phyloP scores from a whole-genome alignment of 2,797 vertebrate species.

The Tarsius wallacei region DNA sequence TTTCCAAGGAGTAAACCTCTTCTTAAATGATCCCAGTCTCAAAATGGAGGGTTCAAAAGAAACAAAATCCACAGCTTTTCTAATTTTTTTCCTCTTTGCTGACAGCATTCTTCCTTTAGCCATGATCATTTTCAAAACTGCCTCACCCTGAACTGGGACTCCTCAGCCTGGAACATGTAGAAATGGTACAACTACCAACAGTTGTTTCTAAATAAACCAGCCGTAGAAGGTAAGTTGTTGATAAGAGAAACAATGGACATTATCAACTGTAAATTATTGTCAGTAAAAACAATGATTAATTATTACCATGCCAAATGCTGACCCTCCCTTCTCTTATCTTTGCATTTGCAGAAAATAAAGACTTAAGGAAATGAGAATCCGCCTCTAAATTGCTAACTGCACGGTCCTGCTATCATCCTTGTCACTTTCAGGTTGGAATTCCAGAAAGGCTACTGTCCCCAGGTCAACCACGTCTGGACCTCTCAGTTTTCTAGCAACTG shows the following conservation, averaged over 20 bases:
- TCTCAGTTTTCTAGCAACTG: not conserved
- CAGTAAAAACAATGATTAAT: constrained; percentile 14
- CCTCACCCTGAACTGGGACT: constrained; percentile 47
- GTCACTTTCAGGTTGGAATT: not conserved
- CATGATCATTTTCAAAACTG: constrained; percentile 25
- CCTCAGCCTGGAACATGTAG: constrained; percentile 30
- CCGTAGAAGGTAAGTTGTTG: constrained; percentile 48
- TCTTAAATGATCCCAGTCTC: not conserved
- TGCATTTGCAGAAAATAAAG: constrained; percentile 19
- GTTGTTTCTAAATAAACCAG: constrained; percentile 54
- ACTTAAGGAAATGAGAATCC: not conserved
- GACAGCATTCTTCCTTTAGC: constrained; percentile 29
- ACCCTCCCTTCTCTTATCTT: not conserved
- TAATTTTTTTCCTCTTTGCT: not conserved
- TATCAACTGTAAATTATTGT: constrained; percentile 32
- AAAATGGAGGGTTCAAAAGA: constrained; percentile 24
- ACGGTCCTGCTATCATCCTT: not conserved
- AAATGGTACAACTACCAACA: constrained; percentile 39
- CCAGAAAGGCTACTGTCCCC: not conserved
- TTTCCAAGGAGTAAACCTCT: constrained; percentile 42
- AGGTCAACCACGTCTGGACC: not conserved
- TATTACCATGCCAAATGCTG: not conserved
- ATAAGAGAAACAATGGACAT: constrained; percentile 38
- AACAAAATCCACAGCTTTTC: constrained; percentile 4
- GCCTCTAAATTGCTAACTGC: not conserved